Evolutionary conservation across 2,113 vertebrate species (phyloP).

Genomic region (Puffinus mauretanicus): DNA sequence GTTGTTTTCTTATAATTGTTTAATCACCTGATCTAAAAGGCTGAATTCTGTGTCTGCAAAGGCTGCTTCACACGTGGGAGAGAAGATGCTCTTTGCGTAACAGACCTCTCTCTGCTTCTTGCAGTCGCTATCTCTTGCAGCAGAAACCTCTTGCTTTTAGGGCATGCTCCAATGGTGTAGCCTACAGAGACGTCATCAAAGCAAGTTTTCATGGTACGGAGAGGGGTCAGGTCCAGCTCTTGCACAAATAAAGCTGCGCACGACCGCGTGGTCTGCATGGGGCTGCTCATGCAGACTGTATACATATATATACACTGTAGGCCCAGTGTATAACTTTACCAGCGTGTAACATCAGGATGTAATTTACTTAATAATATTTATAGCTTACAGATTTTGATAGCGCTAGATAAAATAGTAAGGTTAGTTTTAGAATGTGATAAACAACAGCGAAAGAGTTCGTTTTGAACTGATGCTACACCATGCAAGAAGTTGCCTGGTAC

Average conservation of each 20-base stretch:
- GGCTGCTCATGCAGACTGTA: not conserved
- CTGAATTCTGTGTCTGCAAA: not conserved
- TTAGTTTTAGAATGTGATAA: not conserved
- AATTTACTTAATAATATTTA: not conserved
- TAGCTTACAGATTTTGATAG: not conserved
- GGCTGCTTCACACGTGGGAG: not conserved
- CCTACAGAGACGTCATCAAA: not conserved
- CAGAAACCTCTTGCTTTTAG: not conserved
- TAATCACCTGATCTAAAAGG: not conserved
- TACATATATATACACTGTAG: too few relatives aligned
- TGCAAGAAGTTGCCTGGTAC: not conserved
- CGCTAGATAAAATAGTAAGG: not conserved
- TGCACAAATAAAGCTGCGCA: not conserved
- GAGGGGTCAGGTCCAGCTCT: not conserved
- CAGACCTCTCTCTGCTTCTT: not conserved
- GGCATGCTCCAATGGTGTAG: fast-evolving
- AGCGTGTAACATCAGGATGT: not conserved
- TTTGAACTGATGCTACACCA: not conserved
- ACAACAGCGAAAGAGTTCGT: not conserved
- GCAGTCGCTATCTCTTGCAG: not conserved
- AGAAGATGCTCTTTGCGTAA: not conserved
- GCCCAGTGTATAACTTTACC: not conserved
- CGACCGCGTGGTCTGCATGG: fast-evolving
- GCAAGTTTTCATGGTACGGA: not conserved
- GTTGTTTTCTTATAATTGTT: not conserved